These are phyloP conservation scores for Holocentrus rufus DNA, from an alignment of 2,797 vertebrate species.

Conservation along the genomic window DNA sequence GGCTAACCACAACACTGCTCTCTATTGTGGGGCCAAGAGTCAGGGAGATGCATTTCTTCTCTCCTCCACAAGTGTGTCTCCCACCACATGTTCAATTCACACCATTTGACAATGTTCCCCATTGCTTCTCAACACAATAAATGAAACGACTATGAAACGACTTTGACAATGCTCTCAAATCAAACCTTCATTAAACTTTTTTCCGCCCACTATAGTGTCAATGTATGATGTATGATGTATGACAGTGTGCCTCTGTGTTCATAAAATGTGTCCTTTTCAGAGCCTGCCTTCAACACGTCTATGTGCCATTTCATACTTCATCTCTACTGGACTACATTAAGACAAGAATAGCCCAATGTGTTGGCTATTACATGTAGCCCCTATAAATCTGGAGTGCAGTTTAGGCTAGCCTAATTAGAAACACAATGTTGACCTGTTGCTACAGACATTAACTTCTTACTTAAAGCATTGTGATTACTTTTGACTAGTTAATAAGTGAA, in stretches of 20 bases:
- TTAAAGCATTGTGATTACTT: background rate
- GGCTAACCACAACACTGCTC: slow-evolving; percentile 71
- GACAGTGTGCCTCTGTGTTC: slow-evolving; percentile 18
- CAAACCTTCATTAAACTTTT: slow-evolving; percentile 25
- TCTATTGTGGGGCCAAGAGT: slow-evolving; percentile 69
- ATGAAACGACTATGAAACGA: slow-evolving; percentile 23
- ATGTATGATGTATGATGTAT: slow-evolving; percentile 18
- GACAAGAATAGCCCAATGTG: slow-evolving; percentile 2
- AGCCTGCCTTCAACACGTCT: slow-evolving; percentile 20
- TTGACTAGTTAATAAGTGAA: slow-evolving; percentile 1
- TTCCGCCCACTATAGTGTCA: slow-evolving; percentile 48
- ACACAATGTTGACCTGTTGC: background rate
- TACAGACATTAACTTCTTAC: background rate
- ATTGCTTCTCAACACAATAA: slow-evolving; percentile 47
- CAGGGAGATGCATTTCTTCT: slow-evolving; percentile 65
- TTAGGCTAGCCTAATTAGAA: background rate
- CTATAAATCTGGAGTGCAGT: background rate
- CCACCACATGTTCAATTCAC: slow-evolving; percentile 66
- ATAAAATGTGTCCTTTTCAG: slow-evolving; percentile 41
- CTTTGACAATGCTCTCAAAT: slow-evolving; percentile 16
- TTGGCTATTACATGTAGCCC: background rate
- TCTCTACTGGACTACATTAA: slow-evolving; percentile 8
- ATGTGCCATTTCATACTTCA: slow-evolving; percentile 36
- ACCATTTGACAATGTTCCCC: slow-evolving; percentile 59
- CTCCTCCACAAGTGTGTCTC: slow-evolving; percentile 65